Conservation (phyloP, 2,113 vertebrate species). For the Elachura formosa region DNA sequence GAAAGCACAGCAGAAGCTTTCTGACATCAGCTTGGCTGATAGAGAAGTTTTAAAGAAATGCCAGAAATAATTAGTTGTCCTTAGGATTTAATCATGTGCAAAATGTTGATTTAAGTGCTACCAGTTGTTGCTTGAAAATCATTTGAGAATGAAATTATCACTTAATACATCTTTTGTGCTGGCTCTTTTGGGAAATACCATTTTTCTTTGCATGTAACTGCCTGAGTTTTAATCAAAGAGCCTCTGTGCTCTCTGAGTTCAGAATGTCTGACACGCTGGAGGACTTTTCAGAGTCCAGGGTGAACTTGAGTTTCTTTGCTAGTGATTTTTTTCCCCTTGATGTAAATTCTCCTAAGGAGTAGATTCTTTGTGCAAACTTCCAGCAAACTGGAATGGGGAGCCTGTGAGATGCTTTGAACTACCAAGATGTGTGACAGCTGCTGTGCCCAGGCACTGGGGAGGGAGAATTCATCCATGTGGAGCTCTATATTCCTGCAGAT, state of each 20-base stretch:
- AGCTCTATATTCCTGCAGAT: background rate
- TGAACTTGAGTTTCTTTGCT: background rate
- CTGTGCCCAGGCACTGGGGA: background rate
- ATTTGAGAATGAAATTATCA: slow-evolving; percentile 30
- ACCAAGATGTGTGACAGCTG: background rate
- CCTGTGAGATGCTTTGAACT: fast-evolving
- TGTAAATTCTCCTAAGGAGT: background rate
- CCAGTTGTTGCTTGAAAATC: slow-evolving; percentile 3
- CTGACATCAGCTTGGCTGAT: slow-evolving; percentile 12
- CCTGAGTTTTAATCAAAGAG: background rate
- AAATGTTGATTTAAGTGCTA: slow-evolving; percentile 40
- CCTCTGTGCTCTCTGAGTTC: background rate
- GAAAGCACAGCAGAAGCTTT: slow-evolving; percentile 1
- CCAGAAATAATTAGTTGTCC: slow-evolving; percentile 45
- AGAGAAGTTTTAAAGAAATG: slow-evolving; percentile 12
- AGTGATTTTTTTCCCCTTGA: background rate
- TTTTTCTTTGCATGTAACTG: background rate
- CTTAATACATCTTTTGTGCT: slow-evolving; percentile 30
- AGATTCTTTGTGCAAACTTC: background rate
- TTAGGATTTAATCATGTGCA: slow-evolving; percentile 42
- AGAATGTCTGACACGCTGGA: background rate
- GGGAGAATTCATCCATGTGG: background rate
- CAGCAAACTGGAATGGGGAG: background rate
- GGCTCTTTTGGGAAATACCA: background rate
- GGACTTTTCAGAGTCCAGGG: background rate